A percentile compares a stretch with the other conserved stretches of the same genome.
Conservation (phyloP, 2,113 vertebrate species). For the Ovis aries region DNA sequence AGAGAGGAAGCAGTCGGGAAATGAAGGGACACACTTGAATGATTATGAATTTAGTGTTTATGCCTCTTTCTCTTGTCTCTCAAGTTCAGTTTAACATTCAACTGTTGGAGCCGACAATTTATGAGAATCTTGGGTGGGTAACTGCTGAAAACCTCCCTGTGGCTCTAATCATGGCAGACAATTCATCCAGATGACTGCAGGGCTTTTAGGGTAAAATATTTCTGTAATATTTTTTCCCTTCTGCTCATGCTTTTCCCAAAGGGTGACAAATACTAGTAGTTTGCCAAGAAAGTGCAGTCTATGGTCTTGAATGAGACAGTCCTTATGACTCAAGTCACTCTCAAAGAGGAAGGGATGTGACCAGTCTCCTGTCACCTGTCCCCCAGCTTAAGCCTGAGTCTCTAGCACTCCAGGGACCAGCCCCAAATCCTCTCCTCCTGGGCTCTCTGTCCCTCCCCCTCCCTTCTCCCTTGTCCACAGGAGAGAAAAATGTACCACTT, state of each 20-base stretch:
- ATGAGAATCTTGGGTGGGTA: slow-evolving; percentile 37
- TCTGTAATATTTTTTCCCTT: slow-evolving; percentile 42
- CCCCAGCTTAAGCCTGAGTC: neutral
- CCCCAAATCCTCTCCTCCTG: neutral
- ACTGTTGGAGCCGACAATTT: neutral
- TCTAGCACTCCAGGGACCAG: neutral
- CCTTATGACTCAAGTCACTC: neutral
- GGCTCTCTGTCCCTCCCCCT: neutral
- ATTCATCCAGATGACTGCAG: slow-evolving; percentile 42
- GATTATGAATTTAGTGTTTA: slow-evolving; percentile 50
- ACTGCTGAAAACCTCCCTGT: slow-evolving; percentile 21
- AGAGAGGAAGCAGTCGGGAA: slow-evolving; percentile 9
- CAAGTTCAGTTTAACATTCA: neutral
- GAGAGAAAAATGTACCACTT: neutral
- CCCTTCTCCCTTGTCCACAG: neutral
- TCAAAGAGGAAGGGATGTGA: neutral
- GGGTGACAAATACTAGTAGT: slow-evolving; percentile 11
- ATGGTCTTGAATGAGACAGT: neutral
- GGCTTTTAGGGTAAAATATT: slow-evolving; percentile 57
- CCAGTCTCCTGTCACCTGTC: neutral
- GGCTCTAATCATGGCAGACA: slow-evolving; percentile 10
- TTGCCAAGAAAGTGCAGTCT: neutral
- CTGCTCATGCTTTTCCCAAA: slow-evolving; percentile 44
- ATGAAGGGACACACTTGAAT: slow-evolving; percentile 36
- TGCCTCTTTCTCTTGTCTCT: slow-evolving; percentile 19